Conservation (phyloP, 2,888 invertebrate species). For the Ecdyonurus torrentis region DNA sequence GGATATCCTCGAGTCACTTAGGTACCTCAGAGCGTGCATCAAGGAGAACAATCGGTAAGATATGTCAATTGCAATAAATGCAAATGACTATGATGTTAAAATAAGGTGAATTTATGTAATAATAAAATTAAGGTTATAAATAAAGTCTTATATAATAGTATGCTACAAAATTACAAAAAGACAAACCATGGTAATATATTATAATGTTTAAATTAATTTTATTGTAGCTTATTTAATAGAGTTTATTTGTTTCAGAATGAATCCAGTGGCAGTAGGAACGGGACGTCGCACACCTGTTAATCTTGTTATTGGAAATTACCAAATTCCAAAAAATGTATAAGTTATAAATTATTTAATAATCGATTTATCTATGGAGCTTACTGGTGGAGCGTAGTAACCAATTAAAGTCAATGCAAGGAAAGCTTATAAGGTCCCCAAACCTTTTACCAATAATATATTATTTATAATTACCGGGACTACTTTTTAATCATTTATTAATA, state of each 20-base stretch:
- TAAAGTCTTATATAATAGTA: too few relatives aligned
- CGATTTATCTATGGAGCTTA: too few relatives aligned
- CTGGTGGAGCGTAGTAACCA: neutral
- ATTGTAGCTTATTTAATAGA: too few relatives aligned
- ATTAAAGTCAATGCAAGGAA: neutral
- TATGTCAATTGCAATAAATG: too few relatives aligned
- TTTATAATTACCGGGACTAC: neutral
- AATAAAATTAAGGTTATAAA: too few relatives aligned
- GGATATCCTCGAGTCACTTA: constrained; percentile 28
- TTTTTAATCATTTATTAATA: neutral
- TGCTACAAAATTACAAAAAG: too few relatives aligned
- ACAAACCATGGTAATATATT: too few relatives aligned
- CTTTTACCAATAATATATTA: neutral
- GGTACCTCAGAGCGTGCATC: constrained; percentile 34
- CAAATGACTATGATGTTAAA: too few relatives aligned
- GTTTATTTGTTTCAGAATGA: constrained; percentile 42
- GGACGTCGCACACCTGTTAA: constrained; percentile 59
- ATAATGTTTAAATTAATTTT: too few relatives aligned
- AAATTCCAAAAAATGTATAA: constrained; percentile 67
- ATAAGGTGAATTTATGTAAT: too few relatives aligned
- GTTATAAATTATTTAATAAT: too few relatives aligned
- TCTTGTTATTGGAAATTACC: constrained; percentile 55
- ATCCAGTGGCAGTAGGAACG: constrained; percentile 66
- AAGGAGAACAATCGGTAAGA: constrained; percentile 55
- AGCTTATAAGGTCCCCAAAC: neutral